phyloP scores from a whole-genome alignment of 2,113 vertebrate species.

The Tenrec ecaudatus region DNA sequence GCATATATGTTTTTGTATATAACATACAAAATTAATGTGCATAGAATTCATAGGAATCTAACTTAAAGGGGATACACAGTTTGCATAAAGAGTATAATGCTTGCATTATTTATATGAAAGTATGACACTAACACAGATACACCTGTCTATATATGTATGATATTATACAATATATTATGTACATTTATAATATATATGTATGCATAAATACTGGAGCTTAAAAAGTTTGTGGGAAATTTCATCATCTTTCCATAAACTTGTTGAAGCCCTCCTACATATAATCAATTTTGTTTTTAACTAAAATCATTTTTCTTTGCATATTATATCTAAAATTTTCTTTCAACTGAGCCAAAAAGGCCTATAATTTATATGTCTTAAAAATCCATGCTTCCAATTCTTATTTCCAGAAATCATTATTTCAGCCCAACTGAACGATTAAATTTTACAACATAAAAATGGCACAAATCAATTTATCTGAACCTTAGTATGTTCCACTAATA shows the following conservation, averaged over 20 bases:
- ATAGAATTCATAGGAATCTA: not conserved
- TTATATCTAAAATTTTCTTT: not conserved
- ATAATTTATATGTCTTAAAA: not conserved
- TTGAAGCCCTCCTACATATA: not conserved
- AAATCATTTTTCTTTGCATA: not conserved
- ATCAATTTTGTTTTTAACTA: not conserved
- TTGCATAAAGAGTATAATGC: no score
- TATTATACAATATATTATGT: no score
- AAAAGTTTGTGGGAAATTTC: no score
- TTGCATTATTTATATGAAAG: no score
- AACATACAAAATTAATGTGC: no score
- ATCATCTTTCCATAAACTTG: no score
- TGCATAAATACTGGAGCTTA: not conserved
- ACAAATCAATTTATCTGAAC: conserved; percentile 21
- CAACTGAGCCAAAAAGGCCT: not conserved
- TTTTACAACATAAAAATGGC: conserved; percentile 3
- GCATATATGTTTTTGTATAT: not conserved
- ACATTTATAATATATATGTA: not conserved
- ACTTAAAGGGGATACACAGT: no score
- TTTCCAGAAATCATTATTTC: conserved; percentile 24
- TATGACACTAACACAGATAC: not conserved
- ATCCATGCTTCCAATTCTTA: not conserved
- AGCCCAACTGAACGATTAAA: conserved; percentile 13
- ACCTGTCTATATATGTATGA: not conserved
- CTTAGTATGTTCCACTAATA: not conserved